These are phyloP conservation scores for Malacoctenus gilli DNA, from an alignment of 2,797 vertebrate genomes.

Conservation along the genomic window DNA sequence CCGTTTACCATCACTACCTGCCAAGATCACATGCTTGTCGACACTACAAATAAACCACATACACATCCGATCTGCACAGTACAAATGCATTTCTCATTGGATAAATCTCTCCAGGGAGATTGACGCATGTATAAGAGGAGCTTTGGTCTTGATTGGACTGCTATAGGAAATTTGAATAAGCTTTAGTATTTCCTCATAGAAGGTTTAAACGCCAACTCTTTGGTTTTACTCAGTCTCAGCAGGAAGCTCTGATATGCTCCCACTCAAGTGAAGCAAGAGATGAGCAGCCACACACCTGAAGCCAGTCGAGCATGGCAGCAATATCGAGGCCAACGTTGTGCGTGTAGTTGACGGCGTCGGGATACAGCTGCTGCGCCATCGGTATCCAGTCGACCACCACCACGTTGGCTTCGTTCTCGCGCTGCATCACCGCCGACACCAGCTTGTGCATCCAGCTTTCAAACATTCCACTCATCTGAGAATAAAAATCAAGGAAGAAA, in stretches of 20 bases:
- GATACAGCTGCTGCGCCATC: constrained; percentile 91
- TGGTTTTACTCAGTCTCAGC: neutral
- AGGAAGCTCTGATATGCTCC: neutral
- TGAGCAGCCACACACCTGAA: constrained; percentile 82
- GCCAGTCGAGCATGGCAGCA: constrained; percentile 88
- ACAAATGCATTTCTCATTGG: constrained; percentile 2
- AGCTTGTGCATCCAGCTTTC: constrained; percentile 89
- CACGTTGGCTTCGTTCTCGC: constrained; percentile 88
- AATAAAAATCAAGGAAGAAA: neutral
- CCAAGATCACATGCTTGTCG: neutral
- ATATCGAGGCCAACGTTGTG: constrained; percentile 82
- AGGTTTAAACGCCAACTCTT: neutral
- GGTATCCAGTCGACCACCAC: constrained; percentile 92
- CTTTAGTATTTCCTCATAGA: neutral
- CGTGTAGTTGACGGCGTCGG: constrained; percentile 89
- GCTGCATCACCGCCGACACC: constrained; percentile 84
- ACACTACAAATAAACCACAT: neutral
- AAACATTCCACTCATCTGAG: constrained; percentile 91
- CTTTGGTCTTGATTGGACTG: too few species aligned
- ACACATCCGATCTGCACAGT: constrained; percentile 1
- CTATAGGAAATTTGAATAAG: too few species aligned
- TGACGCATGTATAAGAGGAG: too few species aligned
- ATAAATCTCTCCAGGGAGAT: neutral
- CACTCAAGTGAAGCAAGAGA: neutral
- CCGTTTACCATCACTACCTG: neutral